Evolutionary conservation across 2,113 vertebrate species (phyloP).

Genomic region (Heterochromis multidens): DNA sequence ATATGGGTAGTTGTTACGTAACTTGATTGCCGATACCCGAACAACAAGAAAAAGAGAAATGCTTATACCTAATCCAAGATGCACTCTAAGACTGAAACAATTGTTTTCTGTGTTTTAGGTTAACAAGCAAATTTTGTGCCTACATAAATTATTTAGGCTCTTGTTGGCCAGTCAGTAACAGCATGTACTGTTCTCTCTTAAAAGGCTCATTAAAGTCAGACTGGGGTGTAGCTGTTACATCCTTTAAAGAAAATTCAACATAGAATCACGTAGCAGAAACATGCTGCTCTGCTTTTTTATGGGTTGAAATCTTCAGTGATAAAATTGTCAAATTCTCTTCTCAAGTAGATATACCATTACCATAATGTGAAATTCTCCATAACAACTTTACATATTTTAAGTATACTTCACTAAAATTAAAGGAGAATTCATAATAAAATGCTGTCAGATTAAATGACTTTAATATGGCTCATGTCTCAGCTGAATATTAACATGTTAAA

Average conservation of each 20-base stretch:
- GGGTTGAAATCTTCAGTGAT: neutral
- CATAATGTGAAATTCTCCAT: neutral
- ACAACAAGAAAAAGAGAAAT: neutral
- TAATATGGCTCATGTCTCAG: neutral
- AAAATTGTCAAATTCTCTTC: neutral
- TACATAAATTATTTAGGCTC: neutral
- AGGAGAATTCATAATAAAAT: neutral
- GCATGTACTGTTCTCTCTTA: neutral
- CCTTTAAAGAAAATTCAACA: neutral
- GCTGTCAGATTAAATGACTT: neutral
- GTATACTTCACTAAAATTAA: neutral
- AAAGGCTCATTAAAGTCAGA: neutral
- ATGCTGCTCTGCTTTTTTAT: neutral
- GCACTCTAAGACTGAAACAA: neutral
- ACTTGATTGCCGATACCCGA: neutral
- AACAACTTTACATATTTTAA: neutral
- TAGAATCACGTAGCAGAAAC: neutral
- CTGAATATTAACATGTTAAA: neutral
- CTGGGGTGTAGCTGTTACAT: neutral
- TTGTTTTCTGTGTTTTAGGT: neutral
- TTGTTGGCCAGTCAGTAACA: neutral
- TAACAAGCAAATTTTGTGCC: neutral
- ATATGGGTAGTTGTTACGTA: neutral
- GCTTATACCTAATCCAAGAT: neutral
- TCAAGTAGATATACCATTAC: neutral